phyloP scores from a whole-genome alignment of 2,113 vertebrate genomes.

The Dissostichus mawsoni region DNA sequence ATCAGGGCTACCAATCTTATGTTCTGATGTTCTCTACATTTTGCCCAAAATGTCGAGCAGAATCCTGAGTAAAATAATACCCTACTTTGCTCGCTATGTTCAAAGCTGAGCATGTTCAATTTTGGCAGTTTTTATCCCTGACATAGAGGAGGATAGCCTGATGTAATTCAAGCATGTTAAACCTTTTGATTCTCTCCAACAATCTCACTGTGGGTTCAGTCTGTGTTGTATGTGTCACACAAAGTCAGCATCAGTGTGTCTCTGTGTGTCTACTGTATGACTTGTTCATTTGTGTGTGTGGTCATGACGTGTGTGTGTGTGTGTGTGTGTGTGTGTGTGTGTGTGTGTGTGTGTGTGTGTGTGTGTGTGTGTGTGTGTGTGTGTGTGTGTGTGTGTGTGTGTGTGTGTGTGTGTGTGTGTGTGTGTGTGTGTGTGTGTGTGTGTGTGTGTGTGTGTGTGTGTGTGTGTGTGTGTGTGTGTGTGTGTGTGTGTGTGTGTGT shows the following conservation, averaged over 20 bases:
- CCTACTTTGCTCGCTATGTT: not conserved
- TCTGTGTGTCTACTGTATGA: slow-evolving; percentile 9
- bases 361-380: slow-evolving; percentile 17
- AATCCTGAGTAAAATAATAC: not conserved
- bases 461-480: too few species aligned
- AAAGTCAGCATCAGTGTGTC: slow-evolving; percentile 9
- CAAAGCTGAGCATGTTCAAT: not conserved
- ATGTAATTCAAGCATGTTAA: not conserved
- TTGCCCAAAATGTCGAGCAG: not conserved
- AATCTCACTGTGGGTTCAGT: not conserved
- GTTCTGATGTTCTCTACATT: too few species aligned
- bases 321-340: slow-evolving; percentile 27
- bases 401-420: slow-evolving; percentile 22
- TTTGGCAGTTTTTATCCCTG: not conserved
- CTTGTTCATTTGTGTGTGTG: slow-evolving; percentile 37
- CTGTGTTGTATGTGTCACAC: slow-evolving; percentile 4
- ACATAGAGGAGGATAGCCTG: not conserved
- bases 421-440: not conserved
- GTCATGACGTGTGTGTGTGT: slow-evolving; percentile 27
- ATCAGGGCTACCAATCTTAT: too few species aligned
- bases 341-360: slow-evolving; percentile 37
- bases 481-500: too few species aligned
- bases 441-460: slow-evolving; percentile 9
- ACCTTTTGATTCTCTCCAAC: not conserved
- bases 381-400: not conserved